Evolutionary conservation across 2,888 invertebrate genomes (phyloP).

Genomic region (Ernsta delagoae): DNA sequence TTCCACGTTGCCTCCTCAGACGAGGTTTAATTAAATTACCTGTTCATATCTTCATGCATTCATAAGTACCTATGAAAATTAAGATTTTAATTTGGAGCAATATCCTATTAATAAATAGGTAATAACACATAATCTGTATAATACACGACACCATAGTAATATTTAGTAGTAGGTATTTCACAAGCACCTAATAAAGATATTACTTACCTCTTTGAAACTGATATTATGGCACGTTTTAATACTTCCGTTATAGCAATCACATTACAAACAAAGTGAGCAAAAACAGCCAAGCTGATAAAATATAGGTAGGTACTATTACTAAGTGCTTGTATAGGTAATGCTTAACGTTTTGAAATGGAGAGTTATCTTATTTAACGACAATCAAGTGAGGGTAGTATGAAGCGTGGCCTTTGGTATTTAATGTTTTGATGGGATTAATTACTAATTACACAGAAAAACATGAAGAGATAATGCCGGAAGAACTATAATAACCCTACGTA

Average conservation of each 20-base stretch:
- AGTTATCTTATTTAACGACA: not conserved
- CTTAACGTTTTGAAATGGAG: not conserved
- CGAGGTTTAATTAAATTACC: slow-evolving; percentile 49
- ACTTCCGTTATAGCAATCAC: slow-evolving; percentile 24
- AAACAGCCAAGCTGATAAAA: not conserved
- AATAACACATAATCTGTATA: no score
- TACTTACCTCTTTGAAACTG: not conserved
- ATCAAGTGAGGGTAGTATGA: not conserved
- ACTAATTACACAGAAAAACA: not conserved
- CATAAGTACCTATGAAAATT: slow-evolving; percentile 5
- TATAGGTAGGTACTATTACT: no score
- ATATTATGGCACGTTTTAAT: slow-evolving; percentile 23
- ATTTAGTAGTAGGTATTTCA: not conserved
- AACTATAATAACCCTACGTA: no score
- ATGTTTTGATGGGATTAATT: no score
- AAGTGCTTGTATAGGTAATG: not conserved
- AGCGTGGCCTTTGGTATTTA: not conserved
- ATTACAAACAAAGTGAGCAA: slow-evolving; percentile 14
- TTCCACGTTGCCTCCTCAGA: slow-evolving; percentile 41
- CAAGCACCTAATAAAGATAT: slow-evolving; percentile 3
- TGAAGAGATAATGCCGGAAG: not conserved
- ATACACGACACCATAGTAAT: no score
- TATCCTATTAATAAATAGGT: not conserved
- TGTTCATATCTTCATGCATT: slow-evolving; percentile 39
- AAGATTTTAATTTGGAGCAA: not conserved